These are phyloP conservation scores for Malacoctenus gilli DNA, from an alignment of 2,797 vertebrate genomes.

Conservation along the genomic window DNA sequence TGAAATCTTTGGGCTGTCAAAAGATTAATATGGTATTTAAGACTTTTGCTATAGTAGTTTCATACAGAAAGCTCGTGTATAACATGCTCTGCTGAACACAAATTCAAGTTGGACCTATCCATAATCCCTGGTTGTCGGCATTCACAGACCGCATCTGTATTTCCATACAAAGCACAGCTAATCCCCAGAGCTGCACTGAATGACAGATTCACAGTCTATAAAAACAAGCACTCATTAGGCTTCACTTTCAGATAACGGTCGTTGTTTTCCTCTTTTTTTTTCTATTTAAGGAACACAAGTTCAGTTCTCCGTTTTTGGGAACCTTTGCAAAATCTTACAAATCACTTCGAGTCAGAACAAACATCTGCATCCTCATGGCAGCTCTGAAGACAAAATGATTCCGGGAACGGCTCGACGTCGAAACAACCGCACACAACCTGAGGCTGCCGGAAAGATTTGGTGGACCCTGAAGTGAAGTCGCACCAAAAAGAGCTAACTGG, in stretches of 20 bases:
- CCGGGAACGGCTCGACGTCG: too few species aligned
- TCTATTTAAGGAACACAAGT: too few species aligned
- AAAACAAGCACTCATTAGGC: slow-evolving; percentile 5
- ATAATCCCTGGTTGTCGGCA: slow-evolving; percentile 48
- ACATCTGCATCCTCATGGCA: too few species aligned
- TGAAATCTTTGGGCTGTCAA: slow-evolving; percentile 42
- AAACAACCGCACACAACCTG: too few species aligned
- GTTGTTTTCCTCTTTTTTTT: too few species aligned
- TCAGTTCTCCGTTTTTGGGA: too few species aligned
- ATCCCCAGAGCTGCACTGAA: slow-evolving; percentile 21
- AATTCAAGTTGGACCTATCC: slow-evolving; percentile 26
- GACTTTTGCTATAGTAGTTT: slow-evolving; percentile 30
- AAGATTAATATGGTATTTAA: slow-evolving; percentile 59
- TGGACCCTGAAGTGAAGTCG: too few species aligned
- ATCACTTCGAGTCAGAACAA: too few species aligned
- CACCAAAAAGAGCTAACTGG: too few species aligned
- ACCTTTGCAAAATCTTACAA: too few species aligned
- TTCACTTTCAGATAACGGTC: slow-evolving; percentile 4
- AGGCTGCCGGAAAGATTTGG: too few species aligned
- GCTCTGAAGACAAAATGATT: too few species aligned
- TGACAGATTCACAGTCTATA: slow-evolving; percentile 1
- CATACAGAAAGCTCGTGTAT: slow-evolving; percentile 28
- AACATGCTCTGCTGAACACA: slow-evolving; percentile 46
- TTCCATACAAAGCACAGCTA: slow-evolving; percentile 6
- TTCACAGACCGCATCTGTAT: slow-evolving; percentile 28